These are phyloP conservation scores for Rhamphomyia laevipes DNA, from an alignment of 2,888 invertebrate genomes.

Conservation along the genomic window DNA sequence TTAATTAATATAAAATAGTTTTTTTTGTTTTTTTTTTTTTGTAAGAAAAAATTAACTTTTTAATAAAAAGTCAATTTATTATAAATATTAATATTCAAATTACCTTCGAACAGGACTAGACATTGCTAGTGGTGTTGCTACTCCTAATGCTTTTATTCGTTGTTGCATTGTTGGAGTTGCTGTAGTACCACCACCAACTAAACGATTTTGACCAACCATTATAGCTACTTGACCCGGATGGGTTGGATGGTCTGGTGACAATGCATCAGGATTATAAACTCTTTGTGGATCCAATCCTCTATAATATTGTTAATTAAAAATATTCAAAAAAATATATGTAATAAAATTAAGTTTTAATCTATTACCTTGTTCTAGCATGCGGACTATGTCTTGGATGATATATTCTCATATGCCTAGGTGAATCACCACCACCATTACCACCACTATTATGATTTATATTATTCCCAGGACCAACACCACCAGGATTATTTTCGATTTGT, in stretches of 20 bases:
- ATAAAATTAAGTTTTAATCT: not conserved
- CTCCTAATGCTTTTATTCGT: slow-evolving; percentile 78
- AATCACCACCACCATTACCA: slow-evolving; percentile 36
- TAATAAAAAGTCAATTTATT: not conserved
- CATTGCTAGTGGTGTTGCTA: slow-evolving; percentile 78
- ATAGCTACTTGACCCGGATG: slow-evolving; percentile 25
- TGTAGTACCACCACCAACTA: slow-evolving; percentile 34
- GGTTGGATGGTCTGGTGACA: slow-evolving; percentile 47
- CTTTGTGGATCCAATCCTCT: slow-evolving; percentile 53
- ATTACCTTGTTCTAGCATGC: slow-evolving; percentile 59
- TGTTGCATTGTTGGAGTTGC: slow-evolving; percentile 80
- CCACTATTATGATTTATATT: slow-evolving; percentile 19
- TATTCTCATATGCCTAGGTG: slow-evolving; percentile 40
- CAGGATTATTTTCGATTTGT: slow-evolving; percentile 39
- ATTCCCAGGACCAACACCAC: slow-evolving; percentile 17
- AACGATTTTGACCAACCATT: slow-evolving; percentile 42
- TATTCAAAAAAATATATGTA: not conserved
- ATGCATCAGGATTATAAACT: slow-evolving; percentile 47
- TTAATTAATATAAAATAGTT: too few species aligned
- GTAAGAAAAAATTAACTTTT: too few species aligned
- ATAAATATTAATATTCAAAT: slow-evolving; percentile 24
- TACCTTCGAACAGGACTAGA: slow-evolving; percentile 82
- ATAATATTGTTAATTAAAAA: slow-evolving; percentile 2
- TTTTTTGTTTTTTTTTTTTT: too few species aligned
- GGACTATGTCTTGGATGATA: slow-evolving; percentile 59